phyloP scores from a whole-genome alignment of 2,113 vertebrate species.

The Passerina amoena region DNA sequence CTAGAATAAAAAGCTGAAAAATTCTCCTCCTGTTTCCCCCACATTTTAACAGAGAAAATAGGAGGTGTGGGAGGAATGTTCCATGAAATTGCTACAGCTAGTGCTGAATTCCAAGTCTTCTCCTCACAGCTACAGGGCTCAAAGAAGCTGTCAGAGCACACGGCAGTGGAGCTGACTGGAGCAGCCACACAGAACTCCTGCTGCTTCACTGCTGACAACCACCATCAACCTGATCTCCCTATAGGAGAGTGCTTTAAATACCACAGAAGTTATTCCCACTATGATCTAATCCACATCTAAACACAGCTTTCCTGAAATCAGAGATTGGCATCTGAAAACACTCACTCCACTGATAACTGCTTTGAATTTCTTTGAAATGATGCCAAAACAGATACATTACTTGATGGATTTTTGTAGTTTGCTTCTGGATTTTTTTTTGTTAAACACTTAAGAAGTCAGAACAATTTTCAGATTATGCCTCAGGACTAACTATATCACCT shows the following conservation, averaged over 20 bases:
- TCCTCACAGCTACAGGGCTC: not conserved
- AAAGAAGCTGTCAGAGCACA: not conserved
- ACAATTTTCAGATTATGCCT: not conserved
- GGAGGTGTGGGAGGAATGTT: not conserved
- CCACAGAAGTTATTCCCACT: constrained; percentile 29
- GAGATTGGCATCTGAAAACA: constrained; percentile 18
- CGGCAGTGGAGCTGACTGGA: not conserved
- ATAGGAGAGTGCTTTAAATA: constrained; percentile 10
- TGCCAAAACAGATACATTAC: not conserved
- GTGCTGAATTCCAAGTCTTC: not conserved
- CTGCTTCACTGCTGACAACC: not conserved
- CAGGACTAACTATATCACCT: not conserved
- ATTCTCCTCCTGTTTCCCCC: not conserved
- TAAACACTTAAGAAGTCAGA: not conserved
- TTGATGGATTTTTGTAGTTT: constrained; percentile 3
- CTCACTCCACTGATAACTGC: not conserved
- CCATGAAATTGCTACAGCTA: not conserved
- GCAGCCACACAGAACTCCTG: not conserved
- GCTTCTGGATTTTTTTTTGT: not conserved
- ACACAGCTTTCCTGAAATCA: constrained; percentile 30
- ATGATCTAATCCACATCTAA: constrained; percentile 50
- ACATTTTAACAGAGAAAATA: not conserved
- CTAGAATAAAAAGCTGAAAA: not conserved
- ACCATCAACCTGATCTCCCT: not conserved
- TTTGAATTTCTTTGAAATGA: constrained; percentile 26